These are phyloP conservation scores for Borostomias antarcticus DNA, from an alignment of 2,797 vertebrate species.

Conservation along the genomic window DNA sequence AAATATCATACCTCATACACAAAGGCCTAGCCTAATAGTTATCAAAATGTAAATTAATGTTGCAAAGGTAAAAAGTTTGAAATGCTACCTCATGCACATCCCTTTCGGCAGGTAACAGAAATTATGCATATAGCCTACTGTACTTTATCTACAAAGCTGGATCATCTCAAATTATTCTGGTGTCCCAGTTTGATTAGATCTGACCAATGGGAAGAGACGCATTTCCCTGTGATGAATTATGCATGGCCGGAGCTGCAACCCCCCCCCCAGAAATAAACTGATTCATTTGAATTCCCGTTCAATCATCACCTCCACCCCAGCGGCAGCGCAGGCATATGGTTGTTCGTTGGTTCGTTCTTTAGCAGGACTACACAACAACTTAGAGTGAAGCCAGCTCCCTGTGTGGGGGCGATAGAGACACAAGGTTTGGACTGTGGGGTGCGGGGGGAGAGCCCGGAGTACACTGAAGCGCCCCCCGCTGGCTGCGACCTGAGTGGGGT, in stretches of 20 bases:
- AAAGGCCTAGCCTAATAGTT: neutral
- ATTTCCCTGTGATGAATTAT: conserved; percentile 52
- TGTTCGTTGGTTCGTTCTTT: too few relatives aligned
- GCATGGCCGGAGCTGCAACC: conserved; percentile 47
- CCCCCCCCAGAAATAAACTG: conserved; percentile 51
- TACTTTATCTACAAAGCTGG: conserved; percentile 28
- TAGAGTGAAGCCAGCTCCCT: too few relatives aligned
- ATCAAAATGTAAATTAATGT: neutral
- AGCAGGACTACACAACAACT: too few relatives aligned
- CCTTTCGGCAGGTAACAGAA: conserved; percentile 7
- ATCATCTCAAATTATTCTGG: conserved; percentile 39
- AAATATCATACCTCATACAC: neutral
- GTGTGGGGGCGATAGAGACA: too few relatives aligned
- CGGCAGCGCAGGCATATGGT: too few relatives aligned
- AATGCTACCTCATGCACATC: neutral
- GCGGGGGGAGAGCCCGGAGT: too few relatives aligned
- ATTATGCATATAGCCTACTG: too few relatives aligned
- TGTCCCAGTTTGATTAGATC: conserved; percentile 50
- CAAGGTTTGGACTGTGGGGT: too few relatives aligned
- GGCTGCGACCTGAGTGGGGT: too few relatives aligned
- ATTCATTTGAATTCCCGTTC: conserved; percentile 50
- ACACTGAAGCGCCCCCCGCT: too few relatives aligned
- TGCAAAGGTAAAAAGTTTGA: neutral
- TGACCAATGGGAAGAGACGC: conserved; percentile 36
- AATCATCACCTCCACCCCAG: conserved; percentile 35